Evolutionary conservation across 2,888 invertebrate genomes (phyloP).

Genomic region (Teleogryllus oceanicus): DNA sequence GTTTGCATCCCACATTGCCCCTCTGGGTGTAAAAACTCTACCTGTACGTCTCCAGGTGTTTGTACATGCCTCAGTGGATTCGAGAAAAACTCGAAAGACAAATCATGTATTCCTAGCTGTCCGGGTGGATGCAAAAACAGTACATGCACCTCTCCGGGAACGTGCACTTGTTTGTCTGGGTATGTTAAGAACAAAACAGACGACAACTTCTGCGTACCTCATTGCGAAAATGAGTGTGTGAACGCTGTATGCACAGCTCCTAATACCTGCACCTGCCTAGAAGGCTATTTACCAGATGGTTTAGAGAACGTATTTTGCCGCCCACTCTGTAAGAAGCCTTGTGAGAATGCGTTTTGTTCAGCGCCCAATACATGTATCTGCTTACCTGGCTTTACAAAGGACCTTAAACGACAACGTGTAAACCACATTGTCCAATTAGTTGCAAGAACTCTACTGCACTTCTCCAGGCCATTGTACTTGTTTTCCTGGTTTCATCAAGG

Average conservation of each 20-base stretch:
- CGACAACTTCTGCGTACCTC: constrained; percentile 11
- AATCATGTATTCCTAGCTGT: constrained; percentile 21
- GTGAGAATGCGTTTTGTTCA: background rate
- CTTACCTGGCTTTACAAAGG: background rate
- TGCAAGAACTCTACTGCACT: background rate
- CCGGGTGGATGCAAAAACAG: constrained; percentile 20
- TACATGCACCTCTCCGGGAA: constrained; percentile 34
- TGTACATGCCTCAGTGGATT: background rate
- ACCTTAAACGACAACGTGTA: background rate
- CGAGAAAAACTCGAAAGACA: background rate
- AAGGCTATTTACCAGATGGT: background rate
- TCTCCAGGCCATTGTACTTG: background rate
- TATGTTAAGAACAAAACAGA: constrained; percentile 31
- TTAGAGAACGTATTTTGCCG: background rate
- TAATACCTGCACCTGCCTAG: background rate
- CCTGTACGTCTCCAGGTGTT: constrained; percentile 20
- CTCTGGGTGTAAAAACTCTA: constrained; percentile 23
- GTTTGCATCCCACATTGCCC: constrained; percentile 31
- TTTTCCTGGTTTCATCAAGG: background rate
- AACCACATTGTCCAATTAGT: background rate
- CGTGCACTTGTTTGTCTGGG: constrained; percentile 37
- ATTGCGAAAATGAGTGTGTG: background rate
- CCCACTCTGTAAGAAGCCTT: background rate
- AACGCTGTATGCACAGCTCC: background rate
- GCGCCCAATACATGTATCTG: background rate